Base-by-base conservation (phyloP, 2,113 vertebrate species). In the Pterophyllum scalare region DNA sequence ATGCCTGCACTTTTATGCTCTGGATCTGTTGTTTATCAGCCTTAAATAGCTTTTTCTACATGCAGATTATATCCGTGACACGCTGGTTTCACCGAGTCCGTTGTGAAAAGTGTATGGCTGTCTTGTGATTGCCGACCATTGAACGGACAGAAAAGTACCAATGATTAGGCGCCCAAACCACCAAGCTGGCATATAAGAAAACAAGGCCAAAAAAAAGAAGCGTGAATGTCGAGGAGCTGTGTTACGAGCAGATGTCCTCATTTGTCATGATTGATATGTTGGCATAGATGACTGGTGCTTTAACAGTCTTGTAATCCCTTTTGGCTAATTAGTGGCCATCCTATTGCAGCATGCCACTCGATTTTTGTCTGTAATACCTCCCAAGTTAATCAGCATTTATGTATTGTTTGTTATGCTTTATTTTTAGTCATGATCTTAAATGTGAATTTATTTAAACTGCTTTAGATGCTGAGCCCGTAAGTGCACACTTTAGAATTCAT, bases 181-280 rank as follows among this genome's bases (percentile, higher is more conserved):
- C 35, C 24, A 24, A 38, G 52, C 75, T 58, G 77, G 38, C 60
- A 22, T 49, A 59, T 54, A 70, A 35, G 31, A 83, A 84, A 81
- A 77, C 67, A 75, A 72, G 86, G 79, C 81, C 74, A 84, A 79
- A 43, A 49, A 7, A 31, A 43, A 17, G 78, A 15, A 33, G 52
- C 49, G 62, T 49, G 58, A 70, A 77, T 87, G 78, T 57, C 31
- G 79, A 75, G 80, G 82, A 81, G 75, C 77, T 35, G 22, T 75
- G 70, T 61, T 82, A 85, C 67, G 79, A 84, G 81, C 88, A 92
- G 88, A 91, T 91, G 92, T 91, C 77, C 88, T 90, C 62, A 76
- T 90, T 93, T 91, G 87, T 92, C 79, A 59, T 54, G 77, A 91
- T 81, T 92, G 84, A 61, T 81, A 67, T 77, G 77, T 79, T 91